Percentiles rank a stretch among this genome's conserved stretches.
These are phyloP conservation scores for Sarcophaga variegata DNA, from an alignment of 2,888 invertebrate genomes.

Conservation along the genomic window DNA sequence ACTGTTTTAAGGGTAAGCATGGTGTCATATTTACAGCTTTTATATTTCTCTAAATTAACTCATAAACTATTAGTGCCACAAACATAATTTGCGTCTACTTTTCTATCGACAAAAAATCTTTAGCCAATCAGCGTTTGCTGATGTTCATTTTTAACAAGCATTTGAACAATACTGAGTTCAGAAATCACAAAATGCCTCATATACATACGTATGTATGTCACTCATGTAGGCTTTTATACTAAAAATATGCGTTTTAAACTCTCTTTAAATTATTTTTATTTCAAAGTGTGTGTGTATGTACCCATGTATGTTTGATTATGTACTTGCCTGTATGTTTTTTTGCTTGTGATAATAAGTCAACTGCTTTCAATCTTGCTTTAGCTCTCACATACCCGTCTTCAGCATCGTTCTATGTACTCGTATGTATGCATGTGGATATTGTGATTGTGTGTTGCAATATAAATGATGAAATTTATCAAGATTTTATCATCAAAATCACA, in stretches of 20 bases:
- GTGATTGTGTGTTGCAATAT: neutral
- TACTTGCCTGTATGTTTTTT: constrained; percentile 45
- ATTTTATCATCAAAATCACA: constrained; percentile 56
- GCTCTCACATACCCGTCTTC: neutral
- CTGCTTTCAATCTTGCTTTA: neutral
- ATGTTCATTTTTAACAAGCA: neutral
- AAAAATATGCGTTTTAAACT: no score
- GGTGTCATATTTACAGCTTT: no score
- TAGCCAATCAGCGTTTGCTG: neutral
- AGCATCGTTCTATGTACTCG: neutral
- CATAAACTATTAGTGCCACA: no score
- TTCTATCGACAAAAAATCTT: no score
- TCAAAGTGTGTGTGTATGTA: no score
- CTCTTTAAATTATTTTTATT: no score
- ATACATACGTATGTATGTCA: neutral
- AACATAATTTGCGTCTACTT: no score
- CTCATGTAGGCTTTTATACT: neutral
- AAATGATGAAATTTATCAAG: constrained; percentile 38
- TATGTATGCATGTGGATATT: no score
- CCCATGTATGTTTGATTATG: neutral
- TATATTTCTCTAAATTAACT: no score
- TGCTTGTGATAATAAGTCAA: constrained; percentile 62
- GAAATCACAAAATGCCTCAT: neutral
- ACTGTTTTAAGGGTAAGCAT: no score
- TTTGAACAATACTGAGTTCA: neutral